phyloP scores from a whole-genome alignment of 2,113 vertebrate species.

The Notarius quadriscutis region DNA sequence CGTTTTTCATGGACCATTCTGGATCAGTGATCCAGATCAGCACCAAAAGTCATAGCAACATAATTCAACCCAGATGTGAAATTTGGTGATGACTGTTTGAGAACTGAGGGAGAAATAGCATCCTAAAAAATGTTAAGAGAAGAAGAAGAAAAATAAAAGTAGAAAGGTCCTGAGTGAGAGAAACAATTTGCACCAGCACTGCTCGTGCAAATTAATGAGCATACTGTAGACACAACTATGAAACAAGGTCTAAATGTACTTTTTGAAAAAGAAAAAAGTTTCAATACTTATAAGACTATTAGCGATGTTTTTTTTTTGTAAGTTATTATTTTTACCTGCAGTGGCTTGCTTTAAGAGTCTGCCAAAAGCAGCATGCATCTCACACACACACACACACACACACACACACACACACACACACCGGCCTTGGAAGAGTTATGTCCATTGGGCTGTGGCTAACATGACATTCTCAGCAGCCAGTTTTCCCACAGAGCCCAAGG shows the following conservation, averaged over 20 bases:
- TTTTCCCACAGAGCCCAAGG: conserved; percentile 35
- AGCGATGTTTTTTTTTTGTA: not conserved
- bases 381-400: conserved; percentile 30
- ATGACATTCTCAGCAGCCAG: conserved; percentile 56
- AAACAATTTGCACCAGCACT: too few species aligned
- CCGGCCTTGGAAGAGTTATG: conserved; percentile 54
- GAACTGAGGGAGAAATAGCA: too few species aligned
- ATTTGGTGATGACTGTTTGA: too few species aligned
- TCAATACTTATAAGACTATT: not conserved
- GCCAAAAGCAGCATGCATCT: not conserved
- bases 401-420: conserved; percentile 42
- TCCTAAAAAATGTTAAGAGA: too few species aligned
- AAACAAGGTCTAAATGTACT: not conserved
- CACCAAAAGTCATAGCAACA: too few species aligned
- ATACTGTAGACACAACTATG: too few species aligned
- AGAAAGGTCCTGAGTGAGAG: too few species aligned
- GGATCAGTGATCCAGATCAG: too few species aligned
- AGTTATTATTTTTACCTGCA: not conserved
- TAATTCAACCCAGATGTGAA: too few species aligned
- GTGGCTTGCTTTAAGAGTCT: not conserved
- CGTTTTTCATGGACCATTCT: too few species aligned
- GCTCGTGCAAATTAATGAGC: too few species aligned
- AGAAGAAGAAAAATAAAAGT: too few species aligned
- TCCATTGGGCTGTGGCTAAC: conserved; percentile 71
- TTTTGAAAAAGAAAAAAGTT: not conserved